A percentile compares a stretch with the other conserved stretches of the same genome.
Conservation (phyloP, 2,113 vertebrate species). For the Oncorhynchus tshawytscha region DNA sequence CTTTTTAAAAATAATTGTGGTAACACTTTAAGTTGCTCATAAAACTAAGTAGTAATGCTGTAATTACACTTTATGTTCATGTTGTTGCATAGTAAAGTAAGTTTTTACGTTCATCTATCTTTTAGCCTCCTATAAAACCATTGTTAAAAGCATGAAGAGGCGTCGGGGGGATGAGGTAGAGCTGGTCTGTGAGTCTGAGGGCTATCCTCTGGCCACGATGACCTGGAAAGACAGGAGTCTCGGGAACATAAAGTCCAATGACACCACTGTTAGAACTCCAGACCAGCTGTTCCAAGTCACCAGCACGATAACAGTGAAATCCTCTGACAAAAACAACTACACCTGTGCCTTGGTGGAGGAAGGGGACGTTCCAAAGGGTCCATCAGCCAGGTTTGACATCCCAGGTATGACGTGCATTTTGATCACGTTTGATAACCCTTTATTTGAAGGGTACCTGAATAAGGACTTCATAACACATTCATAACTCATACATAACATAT, state of each 20-base stretch:
- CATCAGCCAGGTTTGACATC: slow-evolving; percentile 71
- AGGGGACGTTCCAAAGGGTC: slow-evolving; percentile 42
- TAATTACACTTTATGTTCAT: no score
- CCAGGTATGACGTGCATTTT: slow-evolving; percentile 71
- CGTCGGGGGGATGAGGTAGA: slow-evolving; percentile 49
- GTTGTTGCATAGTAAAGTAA: no score
- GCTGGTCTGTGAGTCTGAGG: slow-evolving; percentile 81
- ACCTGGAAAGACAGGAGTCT: slow-evolving; percentile 70
- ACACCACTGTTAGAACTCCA: slow-evolving; percentile 47
- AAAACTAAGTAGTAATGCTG: no score
- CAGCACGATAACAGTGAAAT: slow-evolving; percentile 72
- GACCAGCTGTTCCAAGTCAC: slow-evolving; percentile 74
- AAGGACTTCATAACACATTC: no score
- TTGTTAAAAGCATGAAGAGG: slow-evolving; percentile 49
- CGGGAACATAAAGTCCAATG: slow-evolving; percentile 55
- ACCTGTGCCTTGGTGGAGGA: slow-evolving; percentile 76
- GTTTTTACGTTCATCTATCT: background rate
- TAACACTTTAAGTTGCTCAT: no score
- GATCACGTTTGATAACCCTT: no score
- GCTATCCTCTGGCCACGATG: slow-evolving; percentile 78
- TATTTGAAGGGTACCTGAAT: no score
- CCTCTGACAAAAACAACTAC: slow-evolving; percentile 71
- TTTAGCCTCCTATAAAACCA: slow-evolving; percentile 57
- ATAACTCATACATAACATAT: no score
- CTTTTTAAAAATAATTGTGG: no score